Conservation (phyloP, 1,140 invertebrate species). For the Adelges cooleyi region DNA sequence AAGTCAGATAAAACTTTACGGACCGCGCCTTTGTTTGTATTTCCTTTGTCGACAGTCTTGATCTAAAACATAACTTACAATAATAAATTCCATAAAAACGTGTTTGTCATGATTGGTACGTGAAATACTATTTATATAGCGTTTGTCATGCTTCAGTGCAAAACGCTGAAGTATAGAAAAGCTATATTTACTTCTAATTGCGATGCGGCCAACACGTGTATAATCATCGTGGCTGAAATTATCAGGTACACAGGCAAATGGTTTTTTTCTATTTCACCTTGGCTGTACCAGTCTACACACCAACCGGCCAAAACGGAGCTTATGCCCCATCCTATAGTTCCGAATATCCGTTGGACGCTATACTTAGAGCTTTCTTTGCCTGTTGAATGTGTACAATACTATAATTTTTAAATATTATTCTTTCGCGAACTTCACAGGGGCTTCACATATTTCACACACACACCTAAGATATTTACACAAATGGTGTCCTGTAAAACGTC, state of each 20-base stretch:
- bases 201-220: not conserved
- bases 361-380: constrained; percentile 44
- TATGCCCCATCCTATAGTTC: constrained; percentile 66
- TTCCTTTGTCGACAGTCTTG: too few relatives aligned
- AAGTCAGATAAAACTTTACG: constrained; percentile 37
- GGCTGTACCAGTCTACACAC: constrained; percentile 59
- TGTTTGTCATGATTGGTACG: too few relatives aligned
- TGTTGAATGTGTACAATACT: not conserved
- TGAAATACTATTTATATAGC: too few relatives aligned
- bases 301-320: constrained; percentile 60
- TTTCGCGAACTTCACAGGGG: too few relatives aligned
- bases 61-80: too few relatives aligned
- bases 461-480: not conserved
- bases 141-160: not conserved
- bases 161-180: not conserved
- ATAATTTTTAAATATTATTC: too few relatives aligned
- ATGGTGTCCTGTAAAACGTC: not conserved
- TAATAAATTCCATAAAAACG: too few relatives aligned
- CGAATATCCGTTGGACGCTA: constrained; percentile 71
- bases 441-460: too few relatives aligned
- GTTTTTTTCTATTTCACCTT: constrained; percentile 49
- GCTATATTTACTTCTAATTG: not conserved
- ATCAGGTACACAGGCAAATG: constrained; percentile 46
- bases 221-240: not conserved
- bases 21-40: too few relatives aligned